A percentile compares a stretch with the other conserved stretches of the same genome.
Evolutionary conservation across 2,888 invertebrate genomes (phyloP).

Genomic region (Sialis fuliginosa): DNA sequence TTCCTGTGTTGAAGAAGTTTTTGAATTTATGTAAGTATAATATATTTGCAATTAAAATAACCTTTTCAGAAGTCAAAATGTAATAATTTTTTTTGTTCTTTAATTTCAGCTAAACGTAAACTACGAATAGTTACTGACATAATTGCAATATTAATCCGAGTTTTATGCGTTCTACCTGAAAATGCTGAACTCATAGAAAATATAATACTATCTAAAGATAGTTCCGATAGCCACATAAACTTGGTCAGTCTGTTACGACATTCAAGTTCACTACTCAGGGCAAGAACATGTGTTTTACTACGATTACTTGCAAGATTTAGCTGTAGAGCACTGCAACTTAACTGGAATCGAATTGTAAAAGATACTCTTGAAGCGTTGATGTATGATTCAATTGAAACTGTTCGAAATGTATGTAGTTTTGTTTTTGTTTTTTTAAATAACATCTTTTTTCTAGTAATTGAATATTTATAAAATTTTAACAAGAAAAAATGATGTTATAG

Average conservation of each 20-base stretch:
- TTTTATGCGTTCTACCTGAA: conserved; percentile 55
- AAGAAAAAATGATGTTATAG: neutral
- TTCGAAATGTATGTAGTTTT: conserved; percentile 31
- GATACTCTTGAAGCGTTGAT: conserved; percentile 41
- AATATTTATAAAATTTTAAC: too few relatives aligned
- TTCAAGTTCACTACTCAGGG: conserved; percentile 33
- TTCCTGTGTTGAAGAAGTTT: conserved; percentile 27
- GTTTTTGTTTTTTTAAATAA: too few relatives aligned
- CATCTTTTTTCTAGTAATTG: too few relatives aligned
- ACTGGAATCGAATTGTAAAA: conserved; percentile 41
- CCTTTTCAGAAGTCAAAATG: neutral
- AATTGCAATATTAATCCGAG: conserved; percentile 53
- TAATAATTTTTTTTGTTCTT: neutral
- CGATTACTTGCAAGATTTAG: conserved; percentile 49
- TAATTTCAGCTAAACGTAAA: conserved; percentile 30
- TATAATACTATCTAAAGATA: conserved; percentile 37
- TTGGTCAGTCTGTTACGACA: conserved; percentile 38
- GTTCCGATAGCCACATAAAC: conserved; percentile 23
- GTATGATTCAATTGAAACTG: conserved; percentile 39
- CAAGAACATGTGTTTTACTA: conserved; percentile 54
- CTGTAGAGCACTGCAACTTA: conserved; percentile 40
- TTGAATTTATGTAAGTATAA: conserved; percentile 25
- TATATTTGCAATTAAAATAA: neutral
- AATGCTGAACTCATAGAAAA: conserved; percentile 59
- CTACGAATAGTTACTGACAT: conserved; percentile 48